Conservation (phyloP, 2,113 vertebrate genomes). For the Mus musculus region GRCm39 chr14:19757501-19758000, state of each 20-base stretch:
- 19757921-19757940: conserved; percentile 4
- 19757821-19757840: conserved; percentile 35
- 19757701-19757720: conserved; percentile 4
- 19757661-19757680: background rate
- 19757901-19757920: background rate
- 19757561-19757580: background rate
- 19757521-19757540: too few species aligned
- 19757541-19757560: background rate
- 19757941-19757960: background rate
- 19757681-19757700: background rate
- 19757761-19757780: background rate
- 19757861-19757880: background rate
- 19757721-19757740: conserved; percentile 23
- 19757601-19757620: background rate
- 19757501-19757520: background rate
- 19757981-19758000: background rate
- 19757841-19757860: conserved; percentile 29
- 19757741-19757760: background rate
- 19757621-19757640: background rate
- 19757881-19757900: background rate
- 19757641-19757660: background rate
- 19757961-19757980: conserved; percentile 9
- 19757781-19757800: background rate
- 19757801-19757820: conserved; percentile 29
- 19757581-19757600: too few species aligned